Base-by-base conservation (phyloP, 2,113 vertebrate genomes). In the Tylochromis polylepis region DNA sequence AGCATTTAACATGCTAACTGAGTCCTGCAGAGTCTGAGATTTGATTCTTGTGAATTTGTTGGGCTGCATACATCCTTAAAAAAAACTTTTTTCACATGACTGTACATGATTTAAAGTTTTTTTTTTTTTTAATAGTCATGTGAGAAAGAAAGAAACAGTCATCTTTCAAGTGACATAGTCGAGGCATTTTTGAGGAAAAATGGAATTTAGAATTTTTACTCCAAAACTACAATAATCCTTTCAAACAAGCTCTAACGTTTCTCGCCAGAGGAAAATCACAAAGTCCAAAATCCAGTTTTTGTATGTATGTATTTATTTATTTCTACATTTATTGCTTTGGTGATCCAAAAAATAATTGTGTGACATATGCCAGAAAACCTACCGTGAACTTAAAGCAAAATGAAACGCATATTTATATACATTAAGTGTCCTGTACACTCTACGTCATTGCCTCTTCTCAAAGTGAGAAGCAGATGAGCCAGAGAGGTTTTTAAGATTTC, bases 401-500 rank as follows among this genome's bases (percentile, higher is more conserved):
- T 36, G 36, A 38, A 38, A 38, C 2, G 36, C 10, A 11, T 41
- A 9, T 38, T 10, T 38, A 38, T 14, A 43, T 43, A 43, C 12
- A 43, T 49, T 6, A 51, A 51, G 15, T 51, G 49, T 84, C 79
- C 78, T 67, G 36, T 27, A 83, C 31, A 16, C 67, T 34, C 5
- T 8, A 5, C 10, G 5, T 86, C 83, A 58, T 7, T 27, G 10
- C 15, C 10, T 38, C 65, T 59, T 49, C 75, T 65, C 22, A 56
- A 49, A 91, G 34, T 43, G 24, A 58, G 41, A 18, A 70, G 78
- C 55, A 62, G 57, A 82, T 78, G 78, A 92, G 80, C 82, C 57
- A n/a, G 15, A 79, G 27, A 85, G 81, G 22, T 82, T 93, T 90
- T 88, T 91, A 87, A 87, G 53, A 38, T 43, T 78, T 90, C 9